A percentile compares a stretch with the other conserved stretches of the same genome.
Conservation (phyloP, 2,888 invertebrate genomes). For the Standfussiana lucernea region DNA sequence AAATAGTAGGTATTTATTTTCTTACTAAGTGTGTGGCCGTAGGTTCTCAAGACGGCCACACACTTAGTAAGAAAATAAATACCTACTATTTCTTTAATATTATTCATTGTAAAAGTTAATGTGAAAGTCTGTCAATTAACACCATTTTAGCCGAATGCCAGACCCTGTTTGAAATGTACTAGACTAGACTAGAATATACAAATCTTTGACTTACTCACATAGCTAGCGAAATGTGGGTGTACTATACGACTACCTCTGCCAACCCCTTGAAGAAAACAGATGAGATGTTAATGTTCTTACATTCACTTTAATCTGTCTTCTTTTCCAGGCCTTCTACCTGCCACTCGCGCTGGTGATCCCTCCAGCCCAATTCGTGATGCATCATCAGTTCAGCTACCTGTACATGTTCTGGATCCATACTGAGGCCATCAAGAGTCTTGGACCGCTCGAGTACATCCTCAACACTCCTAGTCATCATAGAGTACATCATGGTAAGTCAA, state of each 20-base stretch:
- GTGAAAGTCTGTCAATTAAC: not conserved
- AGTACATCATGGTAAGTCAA: slow-evolving; percentile 93
- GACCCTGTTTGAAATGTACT: not conserved
- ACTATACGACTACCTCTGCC: not conserved
- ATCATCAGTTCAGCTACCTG: slow-evolving; percentile 96
- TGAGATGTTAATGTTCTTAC: not conserved
- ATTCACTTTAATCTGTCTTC: not conserved
- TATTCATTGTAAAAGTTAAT: not conserved
- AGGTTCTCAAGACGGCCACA: not conserved
- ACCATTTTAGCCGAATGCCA: not conserved
- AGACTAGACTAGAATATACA: not conserved
- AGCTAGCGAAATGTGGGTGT: not conserved
- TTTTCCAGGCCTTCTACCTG: slow-evolving; percentile 92
- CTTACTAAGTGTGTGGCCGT: not conserved
- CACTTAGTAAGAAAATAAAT: not conserved
- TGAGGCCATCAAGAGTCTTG: slow-evolving; percentile 94
- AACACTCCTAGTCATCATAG: slow-evolving; percentile 98
- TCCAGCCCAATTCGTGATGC: slow-evolving; percentile 94
- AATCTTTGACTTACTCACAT: not conserved
- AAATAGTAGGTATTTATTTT: not conserved
- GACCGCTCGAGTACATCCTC: slow-evolving; percentile 96
- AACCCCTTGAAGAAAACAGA: not conserved
- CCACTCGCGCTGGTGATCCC: slow-evolving; percentile 94
- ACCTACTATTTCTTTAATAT: not conserved
- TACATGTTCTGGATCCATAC: slow-evolving; percentile 99